Evolutionary conservation across 2,888 invertebrate genomes (phyloP).

Genomic region (Diloba caeruleocephala): DNA sequence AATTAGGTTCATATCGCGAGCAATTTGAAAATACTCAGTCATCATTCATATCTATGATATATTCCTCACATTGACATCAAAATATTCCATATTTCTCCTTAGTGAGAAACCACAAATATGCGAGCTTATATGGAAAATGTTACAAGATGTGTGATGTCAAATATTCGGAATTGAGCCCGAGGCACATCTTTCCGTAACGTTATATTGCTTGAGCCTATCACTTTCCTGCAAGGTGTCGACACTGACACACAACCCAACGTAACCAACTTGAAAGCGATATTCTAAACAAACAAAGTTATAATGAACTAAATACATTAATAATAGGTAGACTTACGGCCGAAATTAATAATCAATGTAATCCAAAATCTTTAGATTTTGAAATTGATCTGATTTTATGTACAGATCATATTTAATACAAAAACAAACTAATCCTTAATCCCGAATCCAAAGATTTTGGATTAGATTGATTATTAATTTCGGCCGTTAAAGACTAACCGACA

Average conservation of each 20-base stretch:
- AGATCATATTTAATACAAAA: too few species aligned
- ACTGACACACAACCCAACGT: constrained; percentile 11
- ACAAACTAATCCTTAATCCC: too few species aligned
- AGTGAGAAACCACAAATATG: constrained; percentile 23
- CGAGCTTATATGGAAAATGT: constrained; percentile 18
- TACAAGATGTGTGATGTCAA: constrained; percentile 24
- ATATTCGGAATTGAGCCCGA: constrained; percentile 21
- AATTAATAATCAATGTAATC: too few species aligned
- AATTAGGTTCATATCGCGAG: neutral
- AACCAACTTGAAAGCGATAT: constrained; percentile 16
- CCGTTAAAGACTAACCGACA: too few species aligned
- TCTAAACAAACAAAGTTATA: too few species aligned
- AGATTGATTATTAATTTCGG: too few species aligned
- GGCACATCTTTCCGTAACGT: constrained; percentile 26
- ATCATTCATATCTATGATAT: neutral
- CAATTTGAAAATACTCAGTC: neutral
- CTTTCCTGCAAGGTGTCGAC: constrained; percentile 11
- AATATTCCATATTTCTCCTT: constrained; percentile 12
- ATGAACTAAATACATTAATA: too few species aligned
- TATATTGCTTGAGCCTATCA: constrained; percentile 6
- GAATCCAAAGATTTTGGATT: too few species aligned
- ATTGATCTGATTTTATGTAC: too few species aligned
- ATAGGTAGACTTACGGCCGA: too few species aligned
- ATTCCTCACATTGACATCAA: neutral
- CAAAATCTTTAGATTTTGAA: too few species aligned